Evolutionary conservation across 2,888 invertebrate genomes (phyloP).

Genomic region (Tiphia femorata): DNA sequence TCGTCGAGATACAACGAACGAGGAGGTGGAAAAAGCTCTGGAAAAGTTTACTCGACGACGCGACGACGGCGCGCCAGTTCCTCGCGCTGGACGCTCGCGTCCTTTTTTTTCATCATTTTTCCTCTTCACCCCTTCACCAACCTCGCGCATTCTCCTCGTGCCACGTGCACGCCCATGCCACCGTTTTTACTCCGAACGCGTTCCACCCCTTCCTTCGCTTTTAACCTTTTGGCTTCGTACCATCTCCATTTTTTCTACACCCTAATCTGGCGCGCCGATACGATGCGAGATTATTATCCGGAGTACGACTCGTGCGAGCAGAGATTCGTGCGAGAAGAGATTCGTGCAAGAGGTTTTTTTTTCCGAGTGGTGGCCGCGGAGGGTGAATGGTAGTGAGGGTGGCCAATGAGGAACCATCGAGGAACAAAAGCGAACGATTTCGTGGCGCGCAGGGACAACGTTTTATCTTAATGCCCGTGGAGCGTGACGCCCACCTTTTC

Average conservation of each 20-base stretch:
- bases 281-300: conserved; percentile 27
- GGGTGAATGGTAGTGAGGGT: conserved; percentile 2
- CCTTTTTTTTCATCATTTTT: not conserved
- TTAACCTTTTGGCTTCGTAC: conserved; percentile 16
- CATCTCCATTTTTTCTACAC: conserved; percentile 25
- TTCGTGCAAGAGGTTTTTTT: conserved; percentile 17
- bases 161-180: not conserved
- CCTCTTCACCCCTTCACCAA: not conserved
- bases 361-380: not conserved
- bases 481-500: too few relatives aligned
- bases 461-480: too few relatives aligned
- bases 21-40: too few relatives aligned
- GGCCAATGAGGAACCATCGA: too few relatives aligned
- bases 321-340: conserved; percentile 21
- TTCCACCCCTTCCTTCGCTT: not conserved
- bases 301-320: conserved; percentile 20
- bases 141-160: too few relatives aligned
- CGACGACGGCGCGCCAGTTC: too few relatives aligned
- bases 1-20: too few relatives aligned
- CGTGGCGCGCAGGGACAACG: too few relatives aligned
- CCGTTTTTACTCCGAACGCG: not conserved
- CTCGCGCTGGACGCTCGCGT: too few relatives aligned
- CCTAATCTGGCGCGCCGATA: conserved; percentile 12
- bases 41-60: too few relatives aligned
- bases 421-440: too few relatives aligned